Percentiles rank a stretch among this genome's conserved stretches.
Evolutionary conservation across 2,113 vertebrate species (phyloP).

Genomic region (Tupaia tana): DNA sequence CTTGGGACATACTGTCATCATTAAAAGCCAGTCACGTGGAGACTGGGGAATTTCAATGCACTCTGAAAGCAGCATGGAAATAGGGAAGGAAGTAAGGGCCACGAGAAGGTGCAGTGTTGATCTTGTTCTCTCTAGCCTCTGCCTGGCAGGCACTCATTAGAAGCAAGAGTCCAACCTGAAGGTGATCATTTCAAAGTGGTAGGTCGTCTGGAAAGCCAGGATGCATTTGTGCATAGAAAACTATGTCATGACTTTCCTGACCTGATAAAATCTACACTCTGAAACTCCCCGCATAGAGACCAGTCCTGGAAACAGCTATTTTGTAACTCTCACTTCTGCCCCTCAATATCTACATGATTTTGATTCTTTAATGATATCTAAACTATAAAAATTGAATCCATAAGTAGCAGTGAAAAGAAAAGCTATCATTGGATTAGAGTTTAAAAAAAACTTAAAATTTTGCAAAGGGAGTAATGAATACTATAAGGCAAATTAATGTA

Average conservation of each 20-base stretch:
- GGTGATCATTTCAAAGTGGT: constrained; percentile 53
- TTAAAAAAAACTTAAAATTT: constrained; percentile 68
- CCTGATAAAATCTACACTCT: constrained; percentile 19
- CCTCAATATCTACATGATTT: background rate
- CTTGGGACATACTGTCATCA: constrained; percentile 69
- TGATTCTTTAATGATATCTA: background rate
- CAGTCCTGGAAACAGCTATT: background rate
- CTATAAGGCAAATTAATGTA: constrained; percentile 70
- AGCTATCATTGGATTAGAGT: background rate
- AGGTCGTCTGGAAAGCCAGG: too few relatives aligned
- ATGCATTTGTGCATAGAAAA: too few relatives aligned
- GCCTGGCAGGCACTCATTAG: constrained; percentile 47
- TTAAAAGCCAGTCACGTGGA: constrained; percentile 63
- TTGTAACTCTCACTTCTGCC: background rate
- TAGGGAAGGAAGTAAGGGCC: constrained; percentile 38
- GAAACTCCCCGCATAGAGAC: background rate
- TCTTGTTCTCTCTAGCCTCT: constrained; percentile 40
- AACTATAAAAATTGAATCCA: constrained; percentile 13
- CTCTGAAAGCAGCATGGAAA: constrained; percentile 56
- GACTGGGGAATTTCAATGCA: constrained; percentile 69
- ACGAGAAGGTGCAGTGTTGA: constrained; percentile 46
- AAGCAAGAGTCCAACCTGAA: constrained; percentile 47
- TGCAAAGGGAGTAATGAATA: constrained; percentile 59
- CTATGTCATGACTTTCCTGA: too few relatives aligned
- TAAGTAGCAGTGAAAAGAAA: constrained; percentile 24